Base-by-base conservation (phyloP, 2,888 invertebrate genomes). In the Volucella bombylans region DNA sequence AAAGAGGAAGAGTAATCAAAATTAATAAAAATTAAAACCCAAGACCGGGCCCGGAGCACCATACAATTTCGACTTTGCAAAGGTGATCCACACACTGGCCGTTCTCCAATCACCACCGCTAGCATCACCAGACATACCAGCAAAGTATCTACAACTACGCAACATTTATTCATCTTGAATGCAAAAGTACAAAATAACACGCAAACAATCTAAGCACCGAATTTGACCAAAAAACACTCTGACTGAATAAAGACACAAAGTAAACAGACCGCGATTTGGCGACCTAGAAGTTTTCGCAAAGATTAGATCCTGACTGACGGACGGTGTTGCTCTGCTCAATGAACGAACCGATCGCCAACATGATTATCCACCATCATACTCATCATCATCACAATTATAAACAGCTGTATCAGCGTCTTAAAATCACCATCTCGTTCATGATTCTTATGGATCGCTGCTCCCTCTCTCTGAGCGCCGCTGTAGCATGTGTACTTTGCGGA, bases 271-370 rank as follows among this genome's bases (percentile, higher is more conserved):
- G 57, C 43, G 52, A 73, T 45, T 23, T 52, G 49, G 49, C 31
- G 39, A 72, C 15, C 61, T 52, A 67, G 61, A 81, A 50, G 62
- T 73, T 80, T 86, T 86, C 68, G 67, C 82, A 57, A 79, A 69
- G 76, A 45, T 76, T 77, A 71, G 57, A 77, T 73, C 76, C 68
- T 76, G 77, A 86, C 86, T 87, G 85, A 86, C 23, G 55, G 68
- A n/a, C 52, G 77, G 52, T 67, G 64, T 47, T 43, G 64, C 31
- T 49, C 54, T 49, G 54, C 14, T 67, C 62, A 61, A 55, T 78
- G 43, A 47, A 82, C 62, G 41, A 41, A 49, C 72, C 72, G 50
- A 64, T 18, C 43, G 45, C 15, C 11, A 39, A n/a, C 50, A 11
- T 43, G 4, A 31, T 31, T 31, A 31, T 23, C 38, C 41, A 50